Evolutionary conservation across 2,888 invertebrate genomes (phyloP).

Genomic region (Parnassius apollo): DNA sequence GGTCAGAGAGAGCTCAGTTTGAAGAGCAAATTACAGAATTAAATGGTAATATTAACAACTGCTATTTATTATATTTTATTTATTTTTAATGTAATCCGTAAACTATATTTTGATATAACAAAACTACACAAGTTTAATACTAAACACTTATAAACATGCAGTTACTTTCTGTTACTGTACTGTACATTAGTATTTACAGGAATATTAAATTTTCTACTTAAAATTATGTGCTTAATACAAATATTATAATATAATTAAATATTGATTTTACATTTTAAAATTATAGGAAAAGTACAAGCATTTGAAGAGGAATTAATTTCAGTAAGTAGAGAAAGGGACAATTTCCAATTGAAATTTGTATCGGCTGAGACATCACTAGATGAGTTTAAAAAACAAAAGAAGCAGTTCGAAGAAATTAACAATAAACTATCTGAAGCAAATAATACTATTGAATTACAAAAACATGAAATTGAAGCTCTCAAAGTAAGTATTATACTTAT

Average conservation of each 20-base stretch:
- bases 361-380: conserved; percentile 75
- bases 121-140: too few species aligned
- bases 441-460: conserved; percentile 70
- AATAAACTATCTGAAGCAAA: conserved; percentile 63
- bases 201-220: background rate
- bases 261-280: background rate
- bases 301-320: conserved; percentile 73
- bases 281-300: conserved; percentile 64
- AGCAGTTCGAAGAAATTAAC: conserved; percentile 75
- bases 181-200: too few species aligned
- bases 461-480: conserved; percentile 65
- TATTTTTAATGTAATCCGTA: too few species aligned
- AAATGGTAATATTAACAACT: conserved; percentile 49
- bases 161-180: too few species aligned
- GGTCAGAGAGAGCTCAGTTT: conserved; percentile 65
- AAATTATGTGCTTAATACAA: background rate
- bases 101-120: too few species aligned
- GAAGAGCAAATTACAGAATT: conserved; percentile 76
- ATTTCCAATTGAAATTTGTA: conserved; percentile 69
- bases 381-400: conserved; percentile 80
- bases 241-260: background rate
- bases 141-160: too few species aligned
- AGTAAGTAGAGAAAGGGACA: conserved; percentile 69
- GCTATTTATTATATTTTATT: too few species aligned
- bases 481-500: conserved; percentile 58